These are phyloP conservation scores for Psettodes erumei DNA, from an alignment of 2,113 vertebrate species.

Conservation along the genomic window DNA sequence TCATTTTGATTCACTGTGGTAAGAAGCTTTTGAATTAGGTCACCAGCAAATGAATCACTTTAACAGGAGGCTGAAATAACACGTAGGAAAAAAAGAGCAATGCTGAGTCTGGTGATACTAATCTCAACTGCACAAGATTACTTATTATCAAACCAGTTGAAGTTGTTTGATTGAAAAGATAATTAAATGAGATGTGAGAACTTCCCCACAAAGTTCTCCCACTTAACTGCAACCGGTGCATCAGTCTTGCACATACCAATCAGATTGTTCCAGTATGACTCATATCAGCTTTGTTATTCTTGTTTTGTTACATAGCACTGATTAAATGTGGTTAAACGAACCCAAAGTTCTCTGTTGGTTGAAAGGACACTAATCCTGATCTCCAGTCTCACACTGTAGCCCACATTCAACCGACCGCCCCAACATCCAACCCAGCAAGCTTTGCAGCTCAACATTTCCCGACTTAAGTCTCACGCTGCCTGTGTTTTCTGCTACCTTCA, in stretches of 20 bases:
- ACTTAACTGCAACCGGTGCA: neutral
- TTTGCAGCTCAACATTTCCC: neutral
- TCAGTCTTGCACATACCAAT: neutral
- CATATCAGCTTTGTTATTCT: neutral
- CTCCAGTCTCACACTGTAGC: neutral
- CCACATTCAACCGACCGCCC: no score
- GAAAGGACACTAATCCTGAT: neutral
- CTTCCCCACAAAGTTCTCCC: neutral
- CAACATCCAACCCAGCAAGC: neutral
- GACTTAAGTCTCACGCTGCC: no score
- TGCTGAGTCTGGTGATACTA: neutral
- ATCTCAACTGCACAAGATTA: neutral
- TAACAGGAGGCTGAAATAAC: no score
- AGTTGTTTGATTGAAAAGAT: neutral
- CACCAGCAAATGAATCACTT: no score
- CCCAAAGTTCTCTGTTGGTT: neutral
- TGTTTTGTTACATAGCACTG: neutral
- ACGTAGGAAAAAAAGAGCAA: no score
- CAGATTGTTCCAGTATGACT: conserved; percentile 3
- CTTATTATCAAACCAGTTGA: neutral
- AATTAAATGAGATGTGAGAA: neutral
- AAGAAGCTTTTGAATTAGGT: neutral
- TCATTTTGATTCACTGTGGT: neutral
- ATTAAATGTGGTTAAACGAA: neutral
- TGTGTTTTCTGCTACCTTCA: no score